Evolutionary conservation across 2,113 vertebrate species (phyloP).

Genomic region (Hipposideros armiger): DNA sequence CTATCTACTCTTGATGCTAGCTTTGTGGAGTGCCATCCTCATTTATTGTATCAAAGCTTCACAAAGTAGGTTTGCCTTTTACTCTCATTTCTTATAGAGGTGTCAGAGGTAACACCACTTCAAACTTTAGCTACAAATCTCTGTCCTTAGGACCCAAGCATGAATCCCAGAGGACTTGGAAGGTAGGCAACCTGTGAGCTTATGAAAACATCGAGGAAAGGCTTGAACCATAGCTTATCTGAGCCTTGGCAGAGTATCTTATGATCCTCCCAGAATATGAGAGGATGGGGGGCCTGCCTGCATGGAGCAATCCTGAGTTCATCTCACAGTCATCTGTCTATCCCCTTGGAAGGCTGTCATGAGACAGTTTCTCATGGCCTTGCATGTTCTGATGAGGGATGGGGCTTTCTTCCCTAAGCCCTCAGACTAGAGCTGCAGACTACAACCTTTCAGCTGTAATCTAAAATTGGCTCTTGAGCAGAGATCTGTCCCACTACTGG

Average conservation of each 20-base stretch:
- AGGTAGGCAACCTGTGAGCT: background rate
- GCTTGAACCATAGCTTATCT: background rate
- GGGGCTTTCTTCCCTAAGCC: background rate
- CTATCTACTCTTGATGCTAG: too few relatives aligned
- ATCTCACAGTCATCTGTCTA: background rate
- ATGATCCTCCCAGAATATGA: background rate
- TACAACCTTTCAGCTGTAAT: background rate
- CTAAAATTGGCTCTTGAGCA: background rate
- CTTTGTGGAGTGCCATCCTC: background rate
- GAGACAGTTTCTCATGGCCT: background rate
- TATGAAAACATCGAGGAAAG: background rate
- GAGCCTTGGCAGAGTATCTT: background rate
- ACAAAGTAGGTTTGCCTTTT: background rate
- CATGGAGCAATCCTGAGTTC: background rate
- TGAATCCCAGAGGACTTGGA: background rate
- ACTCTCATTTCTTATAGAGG: background rate
- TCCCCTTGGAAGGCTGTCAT: background rate
- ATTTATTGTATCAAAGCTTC: background rate
- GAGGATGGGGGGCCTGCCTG: background rate
- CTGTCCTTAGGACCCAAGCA: background rate
- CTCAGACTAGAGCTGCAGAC: background rate
- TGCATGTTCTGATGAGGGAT: background rate
- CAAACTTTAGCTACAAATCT: background rate
- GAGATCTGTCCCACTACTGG: background rate
- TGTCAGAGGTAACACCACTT: background rate